phyloP scores from a whole-genome alignment of 2,888 invertebrate genomes.

The Agonum fuliginosum region DNA sequence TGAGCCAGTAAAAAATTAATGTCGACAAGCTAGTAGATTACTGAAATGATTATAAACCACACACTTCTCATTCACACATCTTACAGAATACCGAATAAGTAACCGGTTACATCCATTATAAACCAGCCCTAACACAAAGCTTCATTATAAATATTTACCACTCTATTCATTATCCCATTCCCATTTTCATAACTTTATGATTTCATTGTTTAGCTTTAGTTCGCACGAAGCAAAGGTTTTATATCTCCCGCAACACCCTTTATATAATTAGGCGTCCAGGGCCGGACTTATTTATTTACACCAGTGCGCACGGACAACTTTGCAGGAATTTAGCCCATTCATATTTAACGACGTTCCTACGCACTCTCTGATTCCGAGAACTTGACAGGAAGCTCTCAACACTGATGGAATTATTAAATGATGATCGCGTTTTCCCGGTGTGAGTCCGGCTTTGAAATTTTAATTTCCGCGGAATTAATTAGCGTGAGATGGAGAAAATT shows the following conservation, averaged over 20 bases:
- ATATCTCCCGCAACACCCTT: background rate
- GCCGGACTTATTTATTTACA: background rate
- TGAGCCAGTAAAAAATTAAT: no score
- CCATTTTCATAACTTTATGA: no score
- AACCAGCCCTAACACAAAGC: no score
- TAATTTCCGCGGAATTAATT: background rate
- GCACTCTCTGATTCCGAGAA: constrained; percentile 3
- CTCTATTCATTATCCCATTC: no score
- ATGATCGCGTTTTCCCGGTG: background rate
- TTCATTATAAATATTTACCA: no score
- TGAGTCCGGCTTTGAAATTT: background rate
- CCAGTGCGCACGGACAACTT: background rate
- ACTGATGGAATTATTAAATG: background rate
- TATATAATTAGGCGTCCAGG: background rate
- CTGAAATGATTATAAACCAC: no score
- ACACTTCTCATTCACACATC: no score
- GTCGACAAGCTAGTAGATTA: no score
- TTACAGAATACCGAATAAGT: no score
- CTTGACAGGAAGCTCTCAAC: background rate
- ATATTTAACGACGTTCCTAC: constrained; percentile 9
- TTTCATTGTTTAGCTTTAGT: no score
- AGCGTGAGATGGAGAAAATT: no score
- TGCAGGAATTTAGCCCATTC: background rate
- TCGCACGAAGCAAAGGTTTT: background rate
- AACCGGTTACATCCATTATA: no score